phyloP scores from a whole-genome alignment of 2,113 vertebrate species.

The Entelurus aequoreus region DNA sequence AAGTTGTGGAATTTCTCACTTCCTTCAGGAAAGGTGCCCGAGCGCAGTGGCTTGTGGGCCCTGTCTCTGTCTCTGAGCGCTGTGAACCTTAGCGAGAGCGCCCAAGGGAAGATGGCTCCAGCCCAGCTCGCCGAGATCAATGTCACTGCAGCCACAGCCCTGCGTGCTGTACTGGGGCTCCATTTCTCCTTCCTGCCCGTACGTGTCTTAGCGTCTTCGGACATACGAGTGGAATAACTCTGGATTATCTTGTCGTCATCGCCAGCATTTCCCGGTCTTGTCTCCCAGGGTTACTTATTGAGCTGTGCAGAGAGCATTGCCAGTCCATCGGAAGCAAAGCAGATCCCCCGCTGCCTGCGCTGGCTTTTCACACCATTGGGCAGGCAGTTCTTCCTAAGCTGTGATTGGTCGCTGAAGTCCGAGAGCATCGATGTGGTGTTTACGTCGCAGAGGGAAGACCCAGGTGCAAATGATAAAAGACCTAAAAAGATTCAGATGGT shows the following conservation, averaged over 20 bases:
- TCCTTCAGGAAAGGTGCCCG: constrained; percentile 82
- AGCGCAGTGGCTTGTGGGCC: constrained; percentile 79
- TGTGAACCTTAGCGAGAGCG: constrained; percentile 90
- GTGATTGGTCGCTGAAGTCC: constrained; percentile 89
- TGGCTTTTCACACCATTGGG: constrained; percentile 95
- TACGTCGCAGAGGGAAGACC: constrained; percentile 80
- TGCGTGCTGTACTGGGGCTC: constrained; percentile 82
- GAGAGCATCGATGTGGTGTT: constrained; percentile 81
- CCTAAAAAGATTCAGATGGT: background rate
- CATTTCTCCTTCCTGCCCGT: constrained; percentile 86
- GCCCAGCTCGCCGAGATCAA: constrained; percentile 87
- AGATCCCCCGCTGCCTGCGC: constrained; percentile 80
- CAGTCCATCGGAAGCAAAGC: constrained; percentile 73
- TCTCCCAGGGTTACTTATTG: constrained; percentile 83
- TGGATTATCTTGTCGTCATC: background rate
- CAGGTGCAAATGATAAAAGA: constrained; percentile 66
- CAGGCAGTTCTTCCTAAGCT: constrained; percentile 90
- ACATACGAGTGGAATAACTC: too few relatives aligned
- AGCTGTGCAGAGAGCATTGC: constrained; percentile 80
- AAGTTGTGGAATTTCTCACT: background rate
- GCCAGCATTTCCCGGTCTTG: background rate
- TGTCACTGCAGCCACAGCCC: constrained; percentile 83
- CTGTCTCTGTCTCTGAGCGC: constrained; percentile 89
- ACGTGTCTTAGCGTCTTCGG: constrained; percentile 36
- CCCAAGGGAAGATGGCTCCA: constrained; percentile 84